phyloP scores from a whole-genome alignment of 2,888 invertebrate species.

The Temnothorax unifasciatus region DNA sequence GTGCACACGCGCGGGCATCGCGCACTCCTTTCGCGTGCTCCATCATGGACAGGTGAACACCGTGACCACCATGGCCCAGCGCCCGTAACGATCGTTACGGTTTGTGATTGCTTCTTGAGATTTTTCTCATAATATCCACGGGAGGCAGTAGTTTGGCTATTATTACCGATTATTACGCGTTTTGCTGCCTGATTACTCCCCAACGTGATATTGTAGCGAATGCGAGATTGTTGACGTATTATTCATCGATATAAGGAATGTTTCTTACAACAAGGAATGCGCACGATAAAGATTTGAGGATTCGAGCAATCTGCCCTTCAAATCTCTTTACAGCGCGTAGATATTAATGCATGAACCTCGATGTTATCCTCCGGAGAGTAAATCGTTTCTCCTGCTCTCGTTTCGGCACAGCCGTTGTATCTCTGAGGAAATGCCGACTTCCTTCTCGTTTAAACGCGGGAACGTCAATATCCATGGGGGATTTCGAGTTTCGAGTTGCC shows the following conservation, averaged over 20 bases:
- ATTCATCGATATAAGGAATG: background rate
- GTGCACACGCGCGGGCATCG: conserved; percentile 28
- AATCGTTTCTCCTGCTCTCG: conserved; percentile 28
- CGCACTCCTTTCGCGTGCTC: conserved; percentile 3
- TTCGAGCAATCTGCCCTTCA: background rate
- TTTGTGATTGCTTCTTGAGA: conserved; percentile 74
- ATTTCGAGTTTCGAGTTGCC: conserved; percentile 68
- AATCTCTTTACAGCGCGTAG: background rate
- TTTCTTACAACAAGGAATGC: background rate
- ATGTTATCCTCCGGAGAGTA: background rate
- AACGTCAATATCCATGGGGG: conserved; percentile 76
- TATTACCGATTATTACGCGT: conserved; percentile 25
- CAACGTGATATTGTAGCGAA: background rate
- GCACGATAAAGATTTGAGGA: background rate
- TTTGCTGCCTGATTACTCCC: conserved; percentile 1
- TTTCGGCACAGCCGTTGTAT: conserved; percentile 51
- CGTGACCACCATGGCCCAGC: conserved; percentile 76
- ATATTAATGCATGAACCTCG: conserved; percentile 15
- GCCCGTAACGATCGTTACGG: conserved; percentile 76
- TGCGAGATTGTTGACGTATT: background rate
- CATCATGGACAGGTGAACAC: conserved; percentile 81
- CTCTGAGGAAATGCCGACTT: conserved; percentile 66
- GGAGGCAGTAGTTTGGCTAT: background rate
- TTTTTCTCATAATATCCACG: conserved; percentile 58
- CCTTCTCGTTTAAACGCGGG: conserved; percentile 70